Conservation (phyloP, 2,888 invertebrate species). For the Aphidoletes aphidimyza region DNA sequence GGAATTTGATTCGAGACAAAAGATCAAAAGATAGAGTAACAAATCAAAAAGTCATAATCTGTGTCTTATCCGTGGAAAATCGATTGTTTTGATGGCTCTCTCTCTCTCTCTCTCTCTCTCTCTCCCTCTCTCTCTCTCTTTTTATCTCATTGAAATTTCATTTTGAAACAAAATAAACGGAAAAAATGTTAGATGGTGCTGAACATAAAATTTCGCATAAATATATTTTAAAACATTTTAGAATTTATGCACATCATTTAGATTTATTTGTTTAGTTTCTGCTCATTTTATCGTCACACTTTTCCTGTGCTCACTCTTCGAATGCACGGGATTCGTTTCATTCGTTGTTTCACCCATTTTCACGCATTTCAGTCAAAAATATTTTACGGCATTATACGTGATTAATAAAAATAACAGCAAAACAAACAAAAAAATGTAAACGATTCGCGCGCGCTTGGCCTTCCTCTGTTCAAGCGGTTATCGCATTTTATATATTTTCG, state of each 20-base stretch:
- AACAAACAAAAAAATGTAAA: too few species aligned
- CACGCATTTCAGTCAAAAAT: neutral
- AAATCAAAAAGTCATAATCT: too few species aligned
- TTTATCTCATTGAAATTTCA: neutral
- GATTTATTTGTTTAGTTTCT: neutral
- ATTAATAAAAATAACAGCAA: slow-evolving; percentile 47
- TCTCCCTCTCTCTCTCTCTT: too few species aligned
- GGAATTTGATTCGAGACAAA: too few species aligned
- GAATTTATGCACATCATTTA: slow-evolving; percentile 20
- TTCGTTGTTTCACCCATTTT: neutral
- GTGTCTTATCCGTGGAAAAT: too few species aligned
- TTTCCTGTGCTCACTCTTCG: neutral
- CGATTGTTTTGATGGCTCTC: too few species aligned
- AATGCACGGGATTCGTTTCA: neutral
- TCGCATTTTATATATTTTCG: neutral
- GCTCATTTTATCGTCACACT: neutral
- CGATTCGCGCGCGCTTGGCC: neutral
- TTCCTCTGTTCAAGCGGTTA: neutral
- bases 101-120: too few species aligned
- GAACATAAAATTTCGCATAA: neutral
- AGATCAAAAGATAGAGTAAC: too few species aligned
- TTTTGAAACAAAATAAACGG: neutral
- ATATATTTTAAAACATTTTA: neutral
- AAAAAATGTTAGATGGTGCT: slow-evolving; percentile 15
- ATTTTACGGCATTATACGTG: neutral